These are phyloP conservation scores for Dascillus cervinus DNA, from an alignment of 2,888 invertebrate species.

Conservation along the genomic window DNA sequence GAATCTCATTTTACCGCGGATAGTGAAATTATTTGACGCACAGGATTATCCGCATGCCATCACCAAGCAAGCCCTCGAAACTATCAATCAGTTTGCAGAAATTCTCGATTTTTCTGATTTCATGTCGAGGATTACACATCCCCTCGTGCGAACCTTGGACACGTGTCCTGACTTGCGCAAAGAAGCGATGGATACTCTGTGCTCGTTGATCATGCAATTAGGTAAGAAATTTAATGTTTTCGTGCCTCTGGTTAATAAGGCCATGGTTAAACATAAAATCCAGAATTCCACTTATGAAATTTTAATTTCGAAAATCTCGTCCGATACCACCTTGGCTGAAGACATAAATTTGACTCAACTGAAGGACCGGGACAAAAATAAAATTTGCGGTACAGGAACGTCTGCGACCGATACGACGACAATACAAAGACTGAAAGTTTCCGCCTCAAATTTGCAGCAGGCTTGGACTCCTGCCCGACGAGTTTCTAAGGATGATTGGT, in stretches of 20 bases:
- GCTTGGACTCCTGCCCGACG: conserved; percentile 89
- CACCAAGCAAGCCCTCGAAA: conserved; percentile 68
- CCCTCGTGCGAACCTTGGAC: conserved; percentile 81
- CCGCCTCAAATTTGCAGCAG: conserved; percentile 74
- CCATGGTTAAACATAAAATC: conserved; percentile 72
- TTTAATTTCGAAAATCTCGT: conserved; percentile 62
- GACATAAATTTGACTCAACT: conserved; percentile 64
- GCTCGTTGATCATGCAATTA: conserved; percentile 78
- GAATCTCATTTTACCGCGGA: conserved; percentile 89
- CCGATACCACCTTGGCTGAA: conserved; percentile 65
- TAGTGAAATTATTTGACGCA: conserved; percentile 87
- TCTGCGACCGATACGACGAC: conserved; percentile 62
- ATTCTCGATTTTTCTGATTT: conserved; percentile 88
- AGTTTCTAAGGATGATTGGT: conserved; percentile 97
- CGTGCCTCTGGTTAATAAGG: conserved; percentile 82
- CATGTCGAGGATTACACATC: conserved; percentile 89
- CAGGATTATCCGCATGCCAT: conserved; percentile 76
- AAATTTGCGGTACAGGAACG: conserved; percentile 62
- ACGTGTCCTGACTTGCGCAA: conserved; percentile 66
- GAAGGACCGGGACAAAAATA: conserved; percentile 54
- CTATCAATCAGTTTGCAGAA: conserved; percentile 84
- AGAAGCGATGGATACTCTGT: conserved; percentile 85
- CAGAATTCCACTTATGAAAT: conserved; percentile 72
- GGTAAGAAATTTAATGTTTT: conserved; percentile 89
- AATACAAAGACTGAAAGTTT: conserved; percentile 75